These are phyloP conservation scores for Falco biarmicus DNA, from an alignment of 2,797 vertebrate species.

Conservation along the genomic window DNA sequence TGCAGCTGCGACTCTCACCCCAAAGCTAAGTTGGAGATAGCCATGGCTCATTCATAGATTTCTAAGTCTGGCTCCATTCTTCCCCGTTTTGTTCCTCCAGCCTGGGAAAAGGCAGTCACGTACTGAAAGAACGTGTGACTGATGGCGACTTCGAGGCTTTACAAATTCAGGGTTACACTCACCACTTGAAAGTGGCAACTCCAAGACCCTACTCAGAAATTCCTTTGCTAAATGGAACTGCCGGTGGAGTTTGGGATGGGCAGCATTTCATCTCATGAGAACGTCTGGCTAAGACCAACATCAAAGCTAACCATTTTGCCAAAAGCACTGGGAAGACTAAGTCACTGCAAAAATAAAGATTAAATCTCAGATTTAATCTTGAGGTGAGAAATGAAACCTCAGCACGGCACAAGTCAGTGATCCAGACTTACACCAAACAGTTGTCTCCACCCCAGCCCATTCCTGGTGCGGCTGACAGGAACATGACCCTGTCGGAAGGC, in stretches of 20 bases:
- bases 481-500: fast-evolving
- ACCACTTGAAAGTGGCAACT: constrained; percentile 22
- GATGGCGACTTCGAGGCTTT: not conserved
- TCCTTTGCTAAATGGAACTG: not conserved
- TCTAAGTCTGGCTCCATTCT: not conserved
- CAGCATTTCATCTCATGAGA: constrained; percentile 12
- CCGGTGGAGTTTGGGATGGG: not conserved
- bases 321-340: constrained; percentile 16
- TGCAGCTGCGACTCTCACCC: not conserved
- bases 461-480: not conserved
- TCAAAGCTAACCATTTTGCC: constrained; percentile 18
- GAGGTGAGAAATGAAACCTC: constrained; percentile 40
- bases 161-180: not conserved
- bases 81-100: not conserved
- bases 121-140: not conserved
- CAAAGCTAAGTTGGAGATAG: not conserved
- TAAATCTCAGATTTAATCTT: constrained; percentile 23
- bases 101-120: not conserved
- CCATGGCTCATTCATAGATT: not conserved
- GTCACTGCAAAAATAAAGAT: constrained; percentile 14
- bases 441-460: not conserved
- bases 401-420: not conserved
- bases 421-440: not conserved
- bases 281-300: not conserved
- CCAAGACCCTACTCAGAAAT: constrained; percentile 35